These are phyloP conservation scores for Peromyscus maniculatus DNA, from an alignment of 2,113 vertebrate genomes.

Conservation along the genomic window DNA sequence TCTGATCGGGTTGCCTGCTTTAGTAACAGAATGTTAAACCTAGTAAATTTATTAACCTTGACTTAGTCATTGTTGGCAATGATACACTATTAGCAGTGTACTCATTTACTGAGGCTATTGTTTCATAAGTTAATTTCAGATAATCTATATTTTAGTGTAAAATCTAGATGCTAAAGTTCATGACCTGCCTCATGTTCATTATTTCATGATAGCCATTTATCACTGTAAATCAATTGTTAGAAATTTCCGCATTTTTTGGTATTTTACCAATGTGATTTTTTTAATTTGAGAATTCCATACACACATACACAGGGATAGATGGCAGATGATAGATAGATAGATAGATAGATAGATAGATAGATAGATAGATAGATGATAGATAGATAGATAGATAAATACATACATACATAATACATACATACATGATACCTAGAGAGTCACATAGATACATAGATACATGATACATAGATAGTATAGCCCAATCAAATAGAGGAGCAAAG, in stretches of 20 bases:
- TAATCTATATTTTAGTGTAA: background rate
- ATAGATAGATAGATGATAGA: background rate
- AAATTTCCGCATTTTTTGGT: background rate
- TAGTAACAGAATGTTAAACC: constrained; percentile 60
- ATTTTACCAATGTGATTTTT: background rate
- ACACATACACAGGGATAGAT: background rate
- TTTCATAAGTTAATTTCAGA: background rate
- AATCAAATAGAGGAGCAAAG: background rate
- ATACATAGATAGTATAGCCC: background rate
- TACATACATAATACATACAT: background rate
- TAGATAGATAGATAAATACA: background rate
- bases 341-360: background rate
- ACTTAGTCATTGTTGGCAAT: constrained; percentile 20
- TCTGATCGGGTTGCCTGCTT: constrained; percentile 43
- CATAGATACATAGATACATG: background rate
- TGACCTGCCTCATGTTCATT: background rate
- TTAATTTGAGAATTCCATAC: background rate
- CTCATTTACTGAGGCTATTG: background rate
- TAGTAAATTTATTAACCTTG: constrained; percentile 46
- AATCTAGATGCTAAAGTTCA: background rate
- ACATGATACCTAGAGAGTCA: background rate
- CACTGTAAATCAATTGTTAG: background rate
- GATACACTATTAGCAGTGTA: constrained; percentile 10
- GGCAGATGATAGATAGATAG: background rate
- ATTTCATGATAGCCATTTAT: background rate